phyloP scores from a whole-genome alignment of 2,888 invertebrate species.

The Spilarctia lutea region DNA sequence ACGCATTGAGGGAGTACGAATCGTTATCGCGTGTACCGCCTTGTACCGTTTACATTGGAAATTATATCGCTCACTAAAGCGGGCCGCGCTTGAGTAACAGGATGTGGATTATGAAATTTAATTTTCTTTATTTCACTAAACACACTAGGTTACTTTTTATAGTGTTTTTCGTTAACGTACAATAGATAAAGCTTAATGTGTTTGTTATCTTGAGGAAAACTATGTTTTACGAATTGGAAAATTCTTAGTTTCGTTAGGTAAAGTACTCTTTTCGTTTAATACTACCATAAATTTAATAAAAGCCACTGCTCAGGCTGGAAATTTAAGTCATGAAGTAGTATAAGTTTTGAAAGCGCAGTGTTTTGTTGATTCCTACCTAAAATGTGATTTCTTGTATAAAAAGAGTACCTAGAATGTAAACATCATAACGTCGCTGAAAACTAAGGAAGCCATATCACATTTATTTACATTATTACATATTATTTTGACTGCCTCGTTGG shows the following conservation, averaged over 20 bases:
- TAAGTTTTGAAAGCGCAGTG: neutral
- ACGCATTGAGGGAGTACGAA: slow-evolving; percentile 28
- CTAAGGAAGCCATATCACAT: neutral
- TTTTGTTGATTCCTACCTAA: neutral
- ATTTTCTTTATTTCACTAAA: slow-evolving; percentile 44
- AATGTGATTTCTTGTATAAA: neutral
- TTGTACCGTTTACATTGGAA: slow-evolving; percentile 34
- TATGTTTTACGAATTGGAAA: too few species aligned
- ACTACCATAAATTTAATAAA: neutral
- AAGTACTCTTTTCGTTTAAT: too few species aligned
- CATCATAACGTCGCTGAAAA: neutral
- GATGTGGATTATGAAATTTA: slow-evolving; percentile 47
- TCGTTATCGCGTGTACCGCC: slow-evolving; percentile 40
- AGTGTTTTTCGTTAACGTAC: neutral
- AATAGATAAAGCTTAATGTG: too few species aligned
- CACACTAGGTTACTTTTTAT: neutral
- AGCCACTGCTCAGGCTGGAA: neutral
- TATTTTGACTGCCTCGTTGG: too few species aligned
- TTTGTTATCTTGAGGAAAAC: too few species aligned
- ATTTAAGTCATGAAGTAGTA: neutral
- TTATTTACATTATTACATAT: neutral
- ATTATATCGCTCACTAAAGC: slow-evolving; percentile 25
- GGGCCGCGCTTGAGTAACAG: slow-evolving; percentile 45
- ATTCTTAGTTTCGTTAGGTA: too few species aligned
- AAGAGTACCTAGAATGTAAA: neutral